Percentiles rank a stretch among this genome's conserved stretches.
Conservation (phyloP, 2,113 vertebrate genomes). For the Myotis brandtii region DNA sequence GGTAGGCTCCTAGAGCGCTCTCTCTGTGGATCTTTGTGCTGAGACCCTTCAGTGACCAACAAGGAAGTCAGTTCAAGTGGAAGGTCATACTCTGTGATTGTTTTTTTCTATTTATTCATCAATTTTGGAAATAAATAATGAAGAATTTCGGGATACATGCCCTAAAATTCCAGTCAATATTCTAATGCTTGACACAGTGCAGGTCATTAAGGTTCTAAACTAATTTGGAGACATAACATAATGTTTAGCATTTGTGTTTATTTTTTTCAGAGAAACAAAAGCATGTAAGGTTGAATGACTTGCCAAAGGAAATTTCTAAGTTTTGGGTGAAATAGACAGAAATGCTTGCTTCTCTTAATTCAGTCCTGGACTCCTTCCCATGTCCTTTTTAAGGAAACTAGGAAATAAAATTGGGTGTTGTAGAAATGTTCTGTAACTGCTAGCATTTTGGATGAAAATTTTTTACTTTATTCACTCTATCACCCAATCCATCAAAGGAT, state of each 20-base stretch:
- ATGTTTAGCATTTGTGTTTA: background rate
- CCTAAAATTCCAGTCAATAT: background rate
- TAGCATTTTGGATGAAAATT: background rate
- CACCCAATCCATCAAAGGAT: background rate
- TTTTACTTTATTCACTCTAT: background rate
- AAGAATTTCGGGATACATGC: background rate
- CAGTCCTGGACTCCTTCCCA: background rate
- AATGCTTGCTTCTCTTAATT: background rate
- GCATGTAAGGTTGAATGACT: background rate
- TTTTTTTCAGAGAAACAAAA: background rate
- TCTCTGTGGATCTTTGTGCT: background rate
- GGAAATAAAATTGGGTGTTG: background rate
- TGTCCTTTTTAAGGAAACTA: background rate
- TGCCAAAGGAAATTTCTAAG: background rate
- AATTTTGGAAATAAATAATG: constrained; percentile 23
- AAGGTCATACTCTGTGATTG: background rate
- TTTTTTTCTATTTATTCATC: background rate
- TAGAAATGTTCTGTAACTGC: constrained; percentile 1
- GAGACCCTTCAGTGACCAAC: background rate
- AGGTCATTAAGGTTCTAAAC: constrained; percentile 1
- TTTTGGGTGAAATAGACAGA: constrained; percentile 1
- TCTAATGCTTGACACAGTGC: background rate
- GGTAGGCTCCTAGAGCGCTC: background rate
- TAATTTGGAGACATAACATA: background rate
- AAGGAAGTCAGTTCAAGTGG: background rate